Conservation (phyloP, 1,140 invertebrate genomes). For the Aphis gossypii region DNA sequence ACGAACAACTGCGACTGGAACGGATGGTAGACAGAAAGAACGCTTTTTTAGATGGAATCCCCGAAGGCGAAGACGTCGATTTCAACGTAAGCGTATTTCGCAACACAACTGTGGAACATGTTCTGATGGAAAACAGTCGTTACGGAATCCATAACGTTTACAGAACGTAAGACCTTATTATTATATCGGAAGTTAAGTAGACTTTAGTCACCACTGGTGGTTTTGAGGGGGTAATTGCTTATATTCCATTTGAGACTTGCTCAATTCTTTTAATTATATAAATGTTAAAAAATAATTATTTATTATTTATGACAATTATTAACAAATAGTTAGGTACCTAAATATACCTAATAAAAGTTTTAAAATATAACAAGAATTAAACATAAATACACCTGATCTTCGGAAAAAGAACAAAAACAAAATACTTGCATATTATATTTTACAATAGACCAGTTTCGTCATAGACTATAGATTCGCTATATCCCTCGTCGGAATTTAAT, state of each 20-base stretch:
- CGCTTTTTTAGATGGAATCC: conserved; percentile 21
- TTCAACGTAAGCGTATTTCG: conserved; percentile 32
- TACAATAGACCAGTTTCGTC: neutral
- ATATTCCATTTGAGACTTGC: neutral
- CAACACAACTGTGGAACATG: neutral
- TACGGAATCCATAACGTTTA: conserved; percentile 34
- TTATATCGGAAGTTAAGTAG: neutral
- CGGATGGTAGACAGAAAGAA: neutral
- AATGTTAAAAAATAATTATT: no score
- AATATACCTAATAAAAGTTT: neutral
- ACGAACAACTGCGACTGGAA: neutral
- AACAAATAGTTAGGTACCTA: neutral
- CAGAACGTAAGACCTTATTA: neutral
- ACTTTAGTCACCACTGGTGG: neutral
- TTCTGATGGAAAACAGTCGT: neutral
- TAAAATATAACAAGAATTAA: neutral
- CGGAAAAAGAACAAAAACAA: neutral
- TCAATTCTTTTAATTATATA: no score
- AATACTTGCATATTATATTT: neutral
- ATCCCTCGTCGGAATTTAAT: neutral
- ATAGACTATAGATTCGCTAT: neutral
- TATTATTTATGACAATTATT: neutral
- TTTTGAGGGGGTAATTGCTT: neutral
- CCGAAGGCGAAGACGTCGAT: neutral
- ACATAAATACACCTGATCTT: neutral